Percentiles rank a stretch among this genome's conserved stretches.
Evolutionary conservation across 2,797 vertebrate species (phyloP).

Genomic region (Apodemus agrarius): DNA sequence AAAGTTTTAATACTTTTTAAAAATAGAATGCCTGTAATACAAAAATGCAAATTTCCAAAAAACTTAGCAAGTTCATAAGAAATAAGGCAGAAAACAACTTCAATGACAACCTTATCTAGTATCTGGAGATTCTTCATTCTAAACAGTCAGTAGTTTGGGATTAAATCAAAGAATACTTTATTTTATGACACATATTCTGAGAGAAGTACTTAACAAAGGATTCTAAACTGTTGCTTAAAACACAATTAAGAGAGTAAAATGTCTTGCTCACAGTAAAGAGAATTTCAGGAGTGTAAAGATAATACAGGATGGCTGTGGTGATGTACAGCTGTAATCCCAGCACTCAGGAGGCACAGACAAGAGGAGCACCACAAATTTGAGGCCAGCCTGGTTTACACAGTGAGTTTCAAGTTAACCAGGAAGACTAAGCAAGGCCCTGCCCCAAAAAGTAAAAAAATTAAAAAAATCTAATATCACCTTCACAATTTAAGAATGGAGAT

Average conservation of each 20-base stretch:
- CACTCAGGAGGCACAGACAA: not conserved
- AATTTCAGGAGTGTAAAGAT: conserved; percentile 10
- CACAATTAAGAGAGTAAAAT: conserved; percentile 18
- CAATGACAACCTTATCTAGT: not conserved
- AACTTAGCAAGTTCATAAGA: conserved; percentile 11
- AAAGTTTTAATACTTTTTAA: conserved; percentile 41
- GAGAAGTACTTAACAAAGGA: conserved; percentile 57
- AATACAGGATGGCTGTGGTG: not conserved
- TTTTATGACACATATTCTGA: conserved; percentile 49
- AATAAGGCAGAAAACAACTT: conserved; percentile 8
- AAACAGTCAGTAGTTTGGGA: conserved; percentile 6
- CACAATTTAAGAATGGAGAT: conserved; percentile 2
- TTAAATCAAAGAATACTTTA: conserved; percentile 53
- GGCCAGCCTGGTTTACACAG: not conserved
- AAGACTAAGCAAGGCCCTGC: not conserved
- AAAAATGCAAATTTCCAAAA: conserved; percentile 60
- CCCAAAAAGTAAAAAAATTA: not conserved
- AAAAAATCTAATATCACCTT: not conserved
- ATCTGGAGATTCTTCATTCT: conserved; percentile 6
- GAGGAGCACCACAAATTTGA: not conserved
- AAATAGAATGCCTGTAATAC: not conserved
- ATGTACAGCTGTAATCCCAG: not conserved
- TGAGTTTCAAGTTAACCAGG: not conserved
- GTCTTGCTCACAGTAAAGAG: conserved; percentile 10
- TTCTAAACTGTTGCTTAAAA: conserved; percentile 41